phyloP scores from a whole-genome alignment of 2,797 vertebrate species.

The Neostethus bicornis region DNA sequence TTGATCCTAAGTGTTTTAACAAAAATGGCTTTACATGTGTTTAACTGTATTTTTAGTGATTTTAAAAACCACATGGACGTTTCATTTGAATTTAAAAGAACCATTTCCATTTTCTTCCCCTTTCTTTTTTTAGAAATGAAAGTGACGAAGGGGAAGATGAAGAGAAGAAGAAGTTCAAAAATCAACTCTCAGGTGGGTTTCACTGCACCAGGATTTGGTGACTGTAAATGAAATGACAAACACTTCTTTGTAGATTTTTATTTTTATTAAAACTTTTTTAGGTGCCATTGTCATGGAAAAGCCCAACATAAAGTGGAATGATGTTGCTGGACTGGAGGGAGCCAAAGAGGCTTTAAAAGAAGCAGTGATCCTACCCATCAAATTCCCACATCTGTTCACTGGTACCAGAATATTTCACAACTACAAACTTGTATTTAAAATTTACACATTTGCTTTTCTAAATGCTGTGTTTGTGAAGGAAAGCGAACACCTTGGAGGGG shows the following conservation, averaged over 20 bases:
- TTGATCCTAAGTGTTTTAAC: too few relatives aligned
- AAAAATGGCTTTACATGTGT: not conserved
- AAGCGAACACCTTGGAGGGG: constrained; percentile 97
- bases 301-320: constrained; percentile 92
- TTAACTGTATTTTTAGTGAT: not conserved
- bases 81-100: not conserved
- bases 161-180: constrained; percentile 95
- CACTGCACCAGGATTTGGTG: not conserved
- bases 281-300: constrained; percentile 95
- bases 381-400: constrained; percentile 95
- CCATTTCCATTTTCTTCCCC: not conserved
- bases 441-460: not conserved
- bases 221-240: not conserved
- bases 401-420: constrained; percentile 68
- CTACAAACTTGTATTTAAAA: not conserved
- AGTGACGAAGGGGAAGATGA: constrained; percentile 89
- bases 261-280: constrained; percentile 5
- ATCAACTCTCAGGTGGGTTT: constrained; percentile 90
- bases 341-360: constrained; percentile 97
- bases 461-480: constrained; percentile 70
- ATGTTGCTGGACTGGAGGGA: constrained; percentile 92
- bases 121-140: constrained; percentile 81
- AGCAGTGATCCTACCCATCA: constrained; percentile 95
- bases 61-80: not conserved
- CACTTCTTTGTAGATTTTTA: not conserved